Evolutionary conservation across 2,888 invertebrate species (phyloP).

Genomic region (Phyto melanocephala): DNA sequence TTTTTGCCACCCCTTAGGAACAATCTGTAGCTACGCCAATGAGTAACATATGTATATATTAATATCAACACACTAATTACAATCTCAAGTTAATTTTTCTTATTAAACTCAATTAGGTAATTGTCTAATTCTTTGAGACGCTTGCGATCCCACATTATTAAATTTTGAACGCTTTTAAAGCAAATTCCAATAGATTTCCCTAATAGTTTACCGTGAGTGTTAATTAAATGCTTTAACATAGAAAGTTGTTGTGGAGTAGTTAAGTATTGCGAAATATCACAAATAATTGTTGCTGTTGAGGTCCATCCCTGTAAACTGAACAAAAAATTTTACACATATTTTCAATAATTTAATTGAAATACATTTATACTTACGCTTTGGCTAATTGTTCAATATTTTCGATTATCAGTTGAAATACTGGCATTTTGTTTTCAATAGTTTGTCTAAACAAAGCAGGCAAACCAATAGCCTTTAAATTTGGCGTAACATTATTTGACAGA

Average conservation of each 20-base stretch:
- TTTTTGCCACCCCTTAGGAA: no score
- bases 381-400: slow-evolving; percentile 65
- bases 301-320: slow-evolving; percentile 71
- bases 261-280: slow-evolving; percentile 69
- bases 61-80: no score
- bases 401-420: slow-evolving; percentile 68
- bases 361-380: slow-evolving; percentile 68
- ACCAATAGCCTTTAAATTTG: slow-evolving; percentile 66
- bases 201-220: slow-evolving; percentile 64
- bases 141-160: no score
- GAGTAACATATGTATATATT: no score
- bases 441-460: slow-evolving; percentile 79
- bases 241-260: slow-evolving; percentile 69
- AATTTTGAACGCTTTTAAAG: no score
- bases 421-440: slow-evolving; percentile 76
- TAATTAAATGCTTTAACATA: slow-evolving; percentile 66
- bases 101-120: no score
- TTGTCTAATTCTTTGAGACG: no score
- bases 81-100: no score
- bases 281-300: slow-evolving; percentile 68
- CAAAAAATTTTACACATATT: no score
- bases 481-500: slow-evolving; percentile 71
- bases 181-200: slow-evolving; percentile 65
- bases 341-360: no score
- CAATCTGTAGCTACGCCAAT: no score